A percentile compares a stretch with the other conserved stretches of the same genome.
These are phyloP conservation scores for Cygnus atratus DNA, from an alignment of 2,113 vertebrate species.

Conservation along the genomic window DNA sequence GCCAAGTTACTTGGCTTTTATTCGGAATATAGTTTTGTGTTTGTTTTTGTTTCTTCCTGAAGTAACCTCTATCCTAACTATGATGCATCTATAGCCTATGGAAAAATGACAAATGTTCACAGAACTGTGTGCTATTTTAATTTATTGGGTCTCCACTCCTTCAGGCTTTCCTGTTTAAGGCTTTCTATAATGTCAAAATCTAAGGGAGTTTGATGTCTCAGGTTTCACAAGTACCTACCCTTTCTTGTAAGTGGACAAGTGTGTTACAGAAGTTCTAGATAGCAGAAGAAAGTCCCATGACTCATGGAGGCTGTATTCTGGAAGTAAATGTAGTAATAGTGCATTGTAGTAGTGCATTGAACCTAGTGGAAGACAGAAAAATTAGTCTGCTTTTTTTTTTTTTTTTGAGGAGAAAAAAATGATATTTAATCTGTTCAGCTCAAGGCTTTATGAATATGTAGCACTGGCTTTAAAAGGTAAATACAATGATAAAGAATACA, in stretches of 20 bases:
- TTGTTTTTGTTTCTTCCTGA: not conserved
- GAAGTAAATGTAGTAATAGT: not conserved
- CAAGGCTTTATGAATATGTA: not conserved
- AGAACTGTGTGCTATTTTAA: not conserved
- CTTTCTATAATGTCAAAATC: not conserved
- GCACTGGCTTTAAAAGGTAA: not conserved
- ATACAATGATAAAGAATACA: not conserved
- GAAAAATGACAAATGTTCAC: not conserved
- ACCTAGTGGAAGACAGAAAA: not conserved
- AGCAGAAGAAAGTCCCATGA: not conserved
- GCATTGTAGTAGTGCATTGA: not conserved
- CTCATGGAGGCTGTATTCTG: not conserved
- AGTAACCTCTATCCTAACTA: not conserved
- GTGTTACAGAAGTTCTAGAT: not conserved
- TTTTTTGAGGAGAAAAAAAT: not conserved
- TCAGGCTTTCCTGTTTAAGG: not conserved
- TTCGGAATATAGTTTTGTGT: not conserved
- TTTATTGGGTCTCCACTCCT: not conserved
- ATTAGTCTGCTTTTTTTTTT: not conserved
- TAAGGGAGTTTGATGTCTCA: not conserved
- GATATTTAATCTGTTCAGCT: not conserved
- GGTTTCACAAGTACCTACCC: not conserved
- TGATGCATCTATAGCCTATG: not conserved
- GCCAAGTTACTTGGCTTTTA: not conserved
- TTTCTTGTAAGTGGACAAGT: not conserved